Evolutionary conservation across 1,140 invertebrate species (phyloP), one percentile per base, ranked within the genome.

Genomic region (Ceratina japonica): DNA sequence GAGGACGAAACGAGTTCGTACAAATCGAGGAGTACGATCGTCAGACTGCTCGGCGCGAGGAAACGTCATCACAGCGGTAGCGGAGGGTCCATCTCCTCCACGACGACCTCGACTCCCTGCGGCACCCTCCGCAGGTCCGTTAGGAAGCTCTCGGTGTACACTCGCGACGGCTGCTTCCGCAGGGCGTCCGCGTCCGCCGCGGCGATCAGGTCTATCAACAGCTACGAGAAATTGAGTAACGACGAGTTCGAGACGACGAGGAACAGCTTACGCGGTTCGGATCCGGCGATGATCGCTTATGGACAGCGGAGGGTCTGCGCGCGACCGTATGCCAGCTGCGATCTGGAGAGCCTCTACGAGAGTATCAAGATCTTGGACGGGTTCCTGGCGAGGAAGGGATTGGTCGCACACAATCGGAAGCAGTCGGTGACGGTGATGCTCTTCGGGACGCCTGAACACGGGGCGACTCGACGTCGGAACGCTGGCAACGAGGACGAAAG

Each of bases 311-410:
- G 22, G 37, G 0, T 61, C 61, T n/a, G 1, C 13, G 0, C 44
- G 12, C 22, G 13, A n/a, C n/a, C 71, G 7, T 84, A 86, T 27
- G 77, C 82, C 0, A 89, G 79, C 37, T 88, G 85, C 65, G 89
- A 93, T 24, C 22, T 90, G 0, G 84, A 90, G 0, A 89, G 86
- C 61, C 83, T 92, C 0, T 89, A 88, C 63, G 89, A 92, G 24
- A 86, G 88, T 12, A 89, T 91, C 20, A 89, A 84, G 44, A 78
- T 87, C 10, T 70, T 92, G 0, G 91, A 92, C 59, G 84, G 80
- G 1, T 92, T 89, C 52, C 52, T 92, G 7, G 88, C 84, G 62
- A 63, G 49, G 0, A 80, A 31, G 27, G 61, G 22, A 0, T 0
- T 59, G 10, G 18, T 63, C 2, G 3, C 10, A 0, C 54, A 59